Percentiles rank a stretch among this genome's conserved stretches.
Conservation (phyloP, 2,113 vertebrate genomes). For the Camelus bactrianus region DNA sequence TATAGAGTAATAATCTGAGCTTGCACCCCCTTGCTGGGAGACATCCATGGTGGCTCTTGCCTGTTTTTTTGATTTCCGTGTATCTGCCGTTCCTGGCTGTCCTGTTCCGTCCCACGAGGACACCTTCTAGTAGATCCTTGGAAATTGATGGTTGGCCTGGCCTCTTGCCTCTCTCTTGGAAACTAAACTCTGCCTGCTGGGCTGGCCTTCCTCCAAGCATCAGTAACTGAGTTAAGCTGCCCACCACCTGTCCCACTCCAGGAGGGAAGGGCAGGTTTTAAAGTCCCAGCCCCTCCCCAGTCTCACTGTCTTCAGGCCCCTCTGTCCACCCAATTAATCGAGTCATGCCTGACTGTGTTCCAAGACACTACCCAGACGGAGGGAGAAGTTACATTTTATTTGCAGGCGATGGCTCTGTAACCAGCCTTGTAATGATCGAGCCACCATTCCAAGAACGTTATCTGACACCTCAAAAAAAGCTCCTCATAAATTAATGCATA, state of each 20-base stretch:
- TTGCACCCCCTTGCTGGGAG: background rate
- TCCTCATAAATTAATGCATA: background rate
- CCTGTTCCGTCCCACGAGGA: background rate
- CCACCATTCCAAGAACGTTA: background rate
- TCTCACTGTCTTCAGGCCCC: constrained; percentile 23
- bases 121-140: background rate
- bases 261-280: constrained; percentile 58
- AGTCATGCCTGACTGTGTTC: constrained; percentile 62
- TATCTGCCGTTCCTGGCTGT: background rate
- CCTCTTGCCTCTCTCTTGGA: constrained; percentile 24
- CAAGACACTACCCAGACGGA: constrained; percentile 5
- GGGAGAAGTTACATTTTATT: constrained; percentile 27
- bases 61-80: background rate
- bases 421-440: background rate
- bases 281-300: background rate
- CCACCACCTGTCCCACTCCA: constrained; percentile 63
- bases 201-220: constrained; percentile 61
- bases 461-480: constrained; percentile 19
- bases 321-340: constrained; percentile 59
- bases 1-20: background rate
- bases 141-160: constrained; percentile 10
- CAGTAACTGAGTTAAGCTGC: constrained; percentile 74
- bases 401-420: background rate
- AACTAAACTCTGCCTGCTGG: constrained; percentile 46
- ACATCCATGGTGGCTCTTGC: background rate